Evolutionary conservation across 1,140 invertebrate species (phyloP), one percentile per base, ranked within the genome.

Genomic region (Orussus abietinus): DNA sequence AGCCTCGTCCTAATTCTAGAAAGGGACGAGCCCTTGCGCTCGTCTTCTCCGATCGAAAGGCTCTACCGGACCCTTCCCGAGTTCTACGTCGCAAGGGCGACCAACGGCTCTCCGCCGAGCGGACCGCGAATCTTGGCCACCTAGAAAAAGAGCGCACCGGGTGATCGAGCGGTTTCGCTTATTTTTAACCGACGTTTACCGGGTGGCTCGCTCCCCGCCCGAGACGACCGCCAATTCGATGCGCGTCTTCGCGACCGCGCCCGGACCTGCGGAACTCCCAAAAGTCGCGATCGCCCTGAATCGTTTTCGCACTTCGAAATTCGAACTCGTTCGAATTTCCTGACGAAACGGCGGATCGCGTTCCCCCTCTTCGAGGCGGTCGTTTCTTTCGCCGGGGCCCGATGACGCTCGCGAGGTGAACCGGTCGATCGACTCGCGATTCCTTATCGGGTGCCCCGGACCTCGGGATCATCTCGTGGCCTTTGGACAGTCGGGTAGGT

Each of bases 331-430:
- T 6, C 14, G 29, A 5, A n/a, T 12, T 31, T 12, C 5, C 15
- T 11, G 10, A 9, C 15, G 32, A 35, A 36, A 30, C 19, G 17
- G 33, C 25, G 36, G 32, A 15, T 15, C 20, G 25, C 15, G 6
- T 7, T 25, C 25, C 15, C 22, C n/a, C 32, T 17, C 14, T 47
- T 39, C 44, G 45, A 56, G 38, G 47, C 22, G 33, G 25, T 48
- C 15, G 34, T 41, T 58, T 48, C 55, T 56, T 51, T 22, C 35
- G n/a, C n/a, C n/a, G n/a, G n/a, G n/a, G n/a, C n/a, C n/a, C n/a
- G n/a, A n/a, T n/a, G n/a, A n/a, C n/a, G n/a, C n/a, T n/a, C n/a
- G 19, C 47, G 43, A 51, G 52, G 51, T 55, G 28, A 60, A 59
- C 51, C 4, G 37, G 1, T 21, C 9, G 12, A 30, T 36, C 35